Conservation (phyloP, 2,113 vertebrate genomes). For the Oncorhynchus nerka region DNA sequence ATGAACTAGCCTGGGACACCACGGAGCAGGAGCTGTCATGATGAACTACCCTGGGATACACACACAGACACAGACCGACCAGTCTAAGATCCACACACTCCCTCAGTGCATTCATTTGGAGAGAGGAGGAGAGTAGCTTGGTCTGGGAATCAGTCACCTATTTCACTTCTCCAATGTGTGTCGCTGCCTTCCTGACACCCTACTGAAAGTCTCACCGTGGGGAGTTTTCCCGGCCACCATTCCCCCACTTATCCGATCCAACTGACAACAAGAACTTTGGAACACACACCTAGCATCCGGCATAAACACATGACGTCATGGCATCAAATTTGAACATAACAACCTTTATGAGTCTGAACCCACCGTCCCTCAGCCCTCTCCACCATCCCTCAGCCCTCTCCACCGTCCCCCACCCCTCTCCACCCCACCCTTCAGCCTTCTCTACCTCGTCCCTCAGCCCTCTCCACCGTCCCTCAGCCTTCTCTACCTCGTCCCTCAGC, state of each 20-base stretch:
- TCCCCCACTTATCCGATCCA: not conserved
- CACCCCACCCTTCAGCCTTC: no score
- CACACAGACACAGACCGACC: not conserved
- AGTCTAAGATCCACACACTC: no score
- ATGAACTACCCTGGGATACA: not conserved
- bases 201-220: not conserved
- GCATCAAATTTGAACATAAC: slow-evolving; percentile 38
- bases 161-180: not conserved
- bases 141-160: slow-evolving; percentile 7
- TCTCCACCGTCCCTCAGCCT: no score
- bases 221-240: slow-evolving; percentile 1
- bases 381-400: no score
- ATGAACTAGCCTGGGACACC: no score
- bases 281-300: not conserved
- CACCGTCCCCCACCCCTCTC: no score
- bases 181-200: not conserved
- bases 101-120: not conserved
- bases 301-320: slow-evolving; percentile 48
- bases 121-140: no score
- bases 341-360: slow-evolving; percentile 38
- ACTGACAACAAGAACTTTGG: slow-evolving; percentile 33
- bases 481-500: no score
- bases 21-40: not conserved
- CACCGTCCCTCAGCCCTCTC: no score
- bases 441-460: no score